Percentiles rank a stretch among this genome's conserved stretches.
These are phyloP conservation scores for Atta texana DNA, from an alignment of 1,140 invertebrate genomes.

Conservation along the genomic window DNA sequence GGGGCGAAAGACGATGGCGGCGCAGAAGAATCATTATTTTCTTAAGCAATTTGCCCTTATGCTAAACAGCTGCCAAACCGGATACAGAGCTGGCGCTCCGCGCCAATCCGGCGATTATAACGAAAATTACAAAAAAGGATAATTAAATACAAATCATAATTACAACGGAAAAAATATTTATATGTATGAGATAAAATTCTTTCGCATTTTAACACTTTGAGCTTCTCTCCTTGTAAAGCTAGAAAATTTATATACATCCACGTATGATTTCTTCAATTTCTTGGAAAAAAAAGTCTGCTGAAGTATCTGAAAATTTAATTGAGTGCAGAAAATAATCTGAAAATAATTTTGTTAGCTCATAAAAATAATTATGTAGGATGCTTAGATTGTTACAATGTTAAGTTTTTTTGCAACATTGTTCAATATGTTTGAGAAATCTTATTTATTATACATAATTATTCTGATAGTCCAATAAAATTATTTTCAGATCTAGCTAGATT, in stretches of 20 bases:
- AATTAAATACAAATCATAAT: neutral
- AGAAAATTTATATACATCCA: neutral
- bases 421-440: too few relatives aligned
- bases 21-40: slow-evolving; percentile 72
- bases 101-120: slow-evolving; percentile 8
- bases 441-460: too few relatives aligned
- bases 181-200: neutral
- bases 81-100: neutral
- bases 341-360: too few relatives aligned
- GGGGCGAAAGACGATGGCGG: slow-evolving; percentile 18
- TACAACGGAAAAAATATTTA: neutral
- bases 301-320: too few relatives aligned
- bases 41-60: slow-evolving; percentile 77
- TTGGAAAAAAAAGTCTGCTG: too few relatives aligned
- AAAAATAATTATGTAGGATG: too few relatives aligned
- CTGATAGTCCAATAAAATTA: too few relatives aligned
- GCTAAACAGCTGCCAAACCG: slow-evolving; percentile 76
- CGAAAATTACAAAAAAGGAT: neutral
- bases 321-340: too few relatives aligned
- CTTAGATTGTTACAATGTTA: too few relatives aligned
- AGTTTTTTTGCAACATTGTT: too few relatives aligned
- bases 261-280: neutral
- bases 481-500: too few relatives aligned
- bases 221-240: neutral
- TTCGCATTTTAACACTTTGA: neutral